These are phyloP conservation scores for Callopanchax toddi DNA, from an alignment of 2,113 vertebrate genomes.

Conservation along the genomic window DNA sequence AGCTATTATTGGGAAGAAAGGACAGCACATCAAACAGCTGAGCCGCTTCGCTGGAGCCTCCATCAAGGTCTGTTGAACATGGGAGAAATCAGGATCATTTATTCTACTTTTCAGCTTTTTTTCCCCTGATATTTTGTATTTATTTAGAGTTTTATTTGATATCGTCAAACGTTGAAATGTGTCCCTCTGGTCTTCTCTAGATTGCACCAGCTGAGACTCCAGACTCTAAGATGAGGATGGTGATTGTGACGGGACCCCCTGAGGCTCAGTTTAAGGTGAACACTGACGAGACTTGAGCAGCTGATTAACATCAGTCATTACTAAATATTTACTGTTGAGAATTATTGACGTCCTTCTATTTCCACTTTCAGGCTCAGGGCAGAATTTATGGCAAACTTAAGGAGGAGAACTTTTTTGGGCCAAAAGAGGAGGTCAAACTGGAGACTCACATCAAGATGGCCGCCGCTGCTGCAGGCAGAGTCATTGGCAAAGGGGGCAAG, in stretches of 20 bases:
- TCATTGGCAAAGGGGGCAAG: conserved; percentile 95
- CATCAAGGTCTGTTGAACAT: conserved; percentile 85
- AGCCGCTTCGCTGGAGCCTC: conserved; percentile 94
- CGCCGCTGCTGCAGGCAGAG: conserved; percentile 88
- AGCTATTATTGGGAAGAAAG: conserved; percentile 96
- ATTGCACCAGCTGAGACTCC: conserved; percentile 92
- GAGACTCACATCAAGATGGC: conserved; percentile 95
- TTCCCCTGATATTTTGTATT: no score
- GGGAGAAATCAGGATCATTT: no score
- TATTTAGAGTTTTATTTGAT: no score
- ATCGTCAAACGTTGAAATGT: no score
- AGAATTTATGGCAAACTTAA: conserved; percentile 95
- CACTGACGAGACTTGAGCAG: background rate
- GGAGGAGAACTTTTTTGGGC: conserved; percentile 95
- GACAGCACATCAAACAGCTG: conserved; percentile 96
- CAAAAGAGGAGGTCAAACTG: conserved; percentile 94
- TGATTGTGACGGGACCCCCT: conserved; percentile 93
- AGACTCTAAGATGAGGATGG: conserved; percentile 94
- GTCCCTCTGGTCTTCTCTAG: conserved; percentile 62
- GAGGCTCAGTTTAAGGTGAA: conserved; percentile 96
- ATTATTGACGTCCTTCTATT: background rate
- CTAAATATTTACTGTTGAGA: background rate
- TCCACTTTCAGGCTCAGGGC: conserved; percentile 85
- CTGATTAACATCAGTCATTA: background rate
- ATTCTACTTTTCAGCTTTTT: no score